Evolutionary conservation across 2,888 invertebrate genomes (phyloP).

Genomic region (Opisthograptis luteolata): DNA sequence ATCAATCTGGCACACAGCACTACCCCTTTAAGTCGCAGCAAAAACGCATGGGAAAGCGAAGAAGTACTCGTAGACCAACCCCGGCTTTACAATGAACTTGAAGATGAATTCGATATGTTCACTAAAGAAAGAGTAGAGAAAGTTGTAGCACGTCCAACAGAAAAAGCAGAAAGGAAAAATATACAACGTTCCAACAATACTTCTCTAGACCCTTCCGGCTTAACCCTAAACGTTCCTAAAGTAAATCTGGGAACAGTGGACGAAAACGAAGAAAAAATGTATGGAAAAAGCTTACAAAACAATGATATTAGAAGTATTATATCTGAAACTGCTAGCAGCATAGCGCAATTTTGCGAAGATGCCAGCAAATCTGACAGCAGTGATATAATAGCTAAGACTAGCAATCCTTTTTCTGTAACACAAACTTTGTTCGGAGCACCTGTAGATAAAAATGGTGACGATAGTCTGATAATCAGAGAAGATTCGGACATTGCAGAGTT

Average conservation of each 20-base stretch:
- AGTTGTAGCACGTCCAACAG: conserved; percentile 45
- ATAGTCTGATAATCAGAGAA: conserved; percentile 28
- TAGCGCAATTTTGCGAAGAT: conserved; percentile 29
- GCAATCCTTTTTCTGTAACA: conserved; percentile 10
- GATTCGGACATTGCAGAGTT: conserved; percentile 1
- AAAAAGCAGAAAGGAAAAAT: conserved; percentile 32
- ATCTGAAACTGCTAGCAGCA: conserved; percentile 60
- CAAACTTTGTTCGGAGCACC: background rate
- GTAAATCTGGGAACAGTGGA: conserved; percentile 68
- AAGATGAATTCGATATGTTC: conserved; percentile 79
- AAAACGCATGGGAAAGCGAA: conserved; percentile 60
- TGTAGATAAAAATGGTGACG: conserved; percentile 9
- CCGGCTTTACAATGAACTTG: conserved; percentile 58
- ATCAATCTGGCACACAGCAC: conserved; percentile 55
- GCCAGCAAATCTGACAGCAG: conserved; percentile 4
- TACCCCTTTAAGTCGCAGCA: conserved; percentile 70
- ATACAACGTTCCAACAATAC: conserved; percentile 47
- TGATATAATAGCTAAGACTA: background rate
- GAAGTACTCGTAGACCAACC: conserved; percentile 44
- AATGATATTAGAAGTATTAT: conserved; percentile 53
- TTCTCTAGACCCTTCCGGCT: conserved; percentile 60
- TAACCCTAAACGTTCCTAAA: conserved; percentile 61
- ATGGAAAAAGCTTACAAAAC: conserved; percentile 21
- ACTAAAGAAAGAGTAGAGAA: conserved; percentile 73
- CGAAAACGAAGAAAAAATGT: conserved; percentile 68